A percentile compares a stretch with the other conserved stretches of the same genome.
These are phyloP conservation scores for Elgaria multicarinata DNA, from an alignment of 2,113 vertebrate genomes.

Conservation along the genomic window DNA sequence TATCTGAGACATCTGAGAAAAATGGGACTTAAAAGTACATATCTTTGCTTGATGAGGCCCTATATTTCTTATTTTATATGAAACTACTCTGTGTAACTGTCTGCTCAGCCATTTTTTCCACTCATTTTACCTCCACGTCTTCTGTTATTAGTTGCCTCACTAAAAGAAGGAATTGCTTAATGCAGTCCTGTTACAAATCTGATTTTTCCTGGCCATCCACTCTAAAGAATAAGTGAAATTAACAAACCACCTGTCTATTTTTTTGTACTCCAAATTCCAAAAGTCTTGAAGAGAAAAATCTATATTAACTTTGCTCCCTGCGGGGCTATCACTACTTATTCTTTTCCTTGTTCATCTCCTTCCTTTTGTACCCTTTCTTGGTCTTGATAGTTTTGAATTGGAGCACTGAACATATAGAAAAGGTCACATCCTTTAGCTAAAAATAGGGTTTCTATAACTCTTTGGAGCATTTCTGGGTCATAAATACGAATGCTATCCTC, in stretches of 20 bases:
- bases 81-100: not conserved
- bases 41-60: not conserved
- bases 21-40: not conserved
- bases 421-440: slow-evolving; percentile 28
- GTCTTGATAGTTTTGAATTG: slow-evolving; percentile 13
- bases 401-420: slow-evolving; percentile 15
- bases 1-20: not conserved
- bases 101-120: not conserved
- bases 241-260: not conserved
- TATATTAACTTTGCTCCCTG: not conserved
- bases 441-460: slow-evolving; percentile 23
- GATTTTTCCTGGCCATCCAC: not conserved
- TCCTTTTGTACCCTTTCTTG: slow-evolving; percentile 4
- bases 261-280: not conserved
- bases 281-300: not conserved
- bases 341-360: not conserved
- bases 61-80: not conserved
- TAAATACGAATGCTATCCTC: not conserved
- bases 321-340: not conserved
- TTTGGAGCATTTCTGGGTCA: slow-evolving; percentile 7
- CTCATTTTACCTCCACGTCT: not conserved
- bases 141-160: not conserved
- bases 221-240: not conserved
- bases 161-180: not conserved
- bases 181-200: not conserved